Conservation (phyloP, 1,140 invertebrate species). For the Oncopeltus fasciatus region DNA sequence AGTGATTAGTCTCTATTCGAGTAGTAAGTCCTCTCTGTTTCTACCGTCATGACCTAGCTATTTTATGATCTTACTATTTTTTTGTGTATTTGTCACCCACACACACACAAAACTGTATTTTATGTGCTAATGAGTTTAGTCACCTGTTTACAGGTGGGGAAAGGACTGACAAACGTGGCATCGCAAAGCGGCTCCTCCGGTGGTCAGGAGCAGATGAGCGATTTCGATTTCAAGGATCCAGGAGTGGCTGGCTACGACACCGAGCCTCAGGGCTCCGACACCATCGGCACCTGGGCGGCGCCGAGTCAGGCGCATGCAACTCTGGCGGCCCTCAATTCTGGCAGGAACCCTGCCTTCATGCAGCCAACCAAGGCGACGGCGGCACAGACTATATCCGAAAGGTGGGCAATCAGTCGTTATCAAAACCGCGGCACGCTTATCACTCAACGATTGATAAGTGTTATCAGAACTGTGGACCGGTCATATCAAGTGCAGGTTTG, state of each 20-base stretch:
- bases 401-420: background rate
- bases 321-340: conserved; percentile 12
- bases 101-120: no score
- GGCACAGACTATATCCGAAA: conserved; percentile 4
- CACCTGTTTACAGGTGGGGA: conserved; percentile 41
- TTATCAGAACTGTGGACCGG: no score
- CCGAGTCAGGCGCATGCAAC: conserved; percentile 15
- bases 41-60: no score
- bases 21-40: no score
- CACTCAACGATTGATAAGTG: no score
- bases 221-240: conserved; percentile 47
- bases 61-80: no score
- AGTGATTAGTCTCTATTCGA: no score
- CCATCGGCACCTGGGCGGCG: conserved; percentile 12
- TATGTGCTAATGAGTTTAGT: no score
- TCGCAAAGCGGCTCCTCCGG: conserved; percentile 31
- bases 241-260: conserved; percentile 21
- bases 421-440: no score
- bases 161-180: conserved; percentile 34
- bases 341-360: background rate
- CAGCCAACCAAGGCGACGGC: background rate
- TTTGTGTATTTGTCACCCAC: no score
- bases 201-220: conserved; percentile 35
- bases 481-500: no score
- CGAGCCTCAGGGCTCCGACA: conserved; percentile 24